Conservation (phyloP, 92 coral and sea anemone species). For the Siderastrea siderea region DNA sequence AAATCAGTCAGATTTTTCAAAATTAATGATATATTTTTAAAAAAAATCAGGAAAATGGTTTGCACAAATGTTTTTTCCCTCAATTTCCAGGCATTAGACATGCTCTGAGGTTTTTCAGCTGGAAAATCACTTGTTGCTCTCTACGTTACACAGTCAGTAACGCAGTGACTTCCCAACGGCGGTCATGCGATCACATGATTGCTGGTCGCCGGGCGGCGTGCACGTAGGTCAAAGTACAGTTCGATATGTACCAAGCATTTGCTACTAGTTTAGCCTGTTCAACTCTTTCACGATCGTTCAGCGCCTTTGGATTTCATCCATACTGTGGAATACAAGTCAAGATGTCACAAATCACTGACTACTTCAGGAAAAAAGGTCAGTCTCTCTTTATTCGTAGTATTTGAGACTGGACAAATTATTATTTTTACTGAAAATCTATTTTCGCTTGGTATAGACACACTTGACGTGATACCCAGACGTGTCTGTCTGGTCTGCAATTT, state of each 20-base stretch:
- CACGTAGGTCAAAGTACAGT: constrained; percentile 21
- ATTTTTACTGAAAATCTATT: constrained; percentile 25
- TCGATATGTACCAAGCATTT: constrained; percentile 3
- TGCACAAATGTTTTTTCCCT: too few relatives aligned
- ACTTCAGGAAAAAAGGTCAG: constrained; percentile 50
- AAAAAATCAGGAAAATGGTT: too few relatives aligned
- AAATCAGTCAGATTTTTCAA: too few relatives aligned
- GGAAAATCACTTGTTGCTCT: too few relatives aligned
- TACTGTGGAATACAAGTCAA: constrained; percentile 57
- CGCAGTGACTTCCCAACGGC: constrained; percentile 34
- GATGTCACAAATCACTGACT: constrained; percentile 56
- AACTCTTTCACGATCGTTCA: constrained; percentile 7
- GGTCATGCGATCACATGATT: constrained; percentile 62
- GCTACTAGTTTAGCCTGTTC: not conserved
- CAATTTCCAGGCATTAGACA: too few relatives aligned
- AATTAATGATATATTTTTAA: too few relatives aligned
- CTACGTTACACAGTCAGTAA: constrained; percentile 32
- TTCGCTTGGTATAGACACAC: not conserved
- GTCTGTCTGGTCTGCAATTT: constrained; percentile 60
- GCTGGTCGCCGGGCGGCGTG: constrained; percentile 46
- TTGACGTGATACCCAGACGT: constrained; percentile 50
- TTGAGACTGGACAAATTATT: constrained; percentile 6
- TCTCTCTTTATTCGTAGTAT: constrained; percentile 10
- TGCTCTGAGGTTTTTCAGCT: too few relatives aligned
- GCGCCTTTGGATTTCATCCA: constrained; percentile 32